Evolutionary conservation across 2,797 vertebrate genomes (phyloP).

Genomic region (Pseudopleuronectes americanus): DNA sequence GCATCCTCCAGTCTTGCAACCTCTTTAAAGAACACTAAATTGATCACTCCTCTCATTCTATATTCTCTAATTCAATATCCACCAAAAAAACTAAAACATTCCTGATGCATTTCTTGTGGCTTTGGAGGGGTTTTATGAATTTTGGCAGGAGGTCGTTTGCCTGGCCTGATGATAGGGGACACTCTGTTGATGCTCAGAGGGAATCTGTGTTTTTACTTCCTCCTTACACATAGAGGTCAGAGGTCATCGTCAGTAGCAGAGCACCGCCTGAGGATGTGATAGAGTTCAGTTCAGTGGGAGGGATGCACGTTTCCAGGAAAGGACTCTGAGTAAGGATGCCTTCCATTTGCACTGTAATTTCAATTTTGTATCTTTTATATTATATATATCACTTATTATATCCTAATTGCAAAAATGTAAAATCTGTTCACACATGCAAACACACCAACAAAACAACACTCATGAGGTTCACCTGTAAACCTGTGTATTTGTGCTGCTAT

Average conservation of each 20-base stretch:
- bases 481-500: no score
- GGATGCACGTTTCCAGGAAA: background rate
- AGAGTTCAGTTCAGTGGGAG: background rate
- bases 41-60: background rate
- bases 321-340: no score
- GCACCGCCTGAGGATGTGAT: conserved; percentile 13
- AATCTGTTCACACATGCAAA: conserved; percentile 1
- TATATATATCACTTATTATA: no score
- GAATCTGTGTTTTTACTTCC: conserved; percentile 21
- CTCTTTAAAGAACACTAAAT: no score
- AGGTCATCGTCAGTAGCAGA: conserved; percentile 28
- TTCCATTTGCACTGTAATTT: no score
- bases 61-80: conserved; percentile 22
- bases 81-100: background rate
- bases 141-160: conserved; percentile 4
- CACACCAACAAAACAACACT: background rate
- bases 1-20: conserved; percentile 49
- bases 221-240: conserved; percentile 10
- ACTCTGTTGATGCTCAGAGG: conserved; percentile 27
- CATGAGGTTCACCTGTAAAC: no score
- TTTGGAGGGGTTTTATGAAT: conserved; percentile 13
- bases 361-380: no score
- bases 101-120: background rate
- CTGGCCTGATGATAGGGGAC: conserved; percentile 4
- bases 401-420: background rate